Evolutionary conservation across 2,888 invertebrate genomes (phyloP).

Genomic region (Lymantria dispar): DNA sequence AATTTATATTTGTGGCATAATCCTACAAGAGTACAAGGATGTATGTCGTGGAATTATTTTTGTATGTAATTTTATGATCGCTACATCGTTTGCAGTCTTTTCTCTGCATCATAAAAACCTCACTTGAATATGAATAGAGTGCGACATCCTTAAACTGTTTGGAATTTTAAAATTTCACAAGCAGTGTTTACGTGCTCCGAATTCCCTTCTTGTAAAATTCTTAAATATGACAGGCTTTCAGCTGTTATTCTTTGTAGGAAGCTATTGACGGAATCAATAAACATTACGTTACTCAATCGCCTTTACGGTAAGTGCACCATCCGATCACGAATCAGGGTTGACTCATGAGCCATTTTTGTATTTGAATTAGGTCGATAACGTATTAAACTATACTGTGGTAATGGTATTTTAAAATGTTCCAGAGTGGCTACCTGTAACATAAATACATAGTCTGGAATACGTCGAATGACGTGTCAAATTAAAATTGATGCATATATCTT

Average conservation of each 20-base stretch:
- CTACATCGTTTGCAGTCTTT: slow-evolving; percentile 54
- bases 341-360: slow-evolving; percentile 60
- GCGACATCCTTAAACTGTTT: slow-evolving; percentile 49
- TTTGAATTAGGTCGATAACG: slow-evolving; percentile 54
- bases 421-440: slow-evolving; percentile 15
- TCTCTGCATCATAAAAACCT: slow-evolving; percentile 53
- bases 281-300: slow-evolving; percentile 53
- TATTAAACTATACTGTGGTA: slow-evolving; percentile 48
- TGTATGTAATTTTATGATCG: slow-evolving; percentile 72
- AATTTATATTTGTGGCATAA: not conserved
- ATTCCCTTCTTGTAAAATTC: slow-evolving; percentile 31
- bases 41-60: slow-evolving; percentile 46
- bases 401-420: slow-evolving; percentile 36
- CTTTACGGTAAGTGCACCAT: slow-evolving; percentile 56
- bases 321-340: slow-evolving; percentile 50
- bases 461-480: slow-evolving; percentile 23
- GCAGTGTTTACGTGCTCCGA: slow-evolving; percentile 52
- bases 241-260: slow-evolving; percentile 41
- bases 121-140: slow-evolving; percentile 54
- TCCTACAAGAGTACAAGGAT: not conserved
- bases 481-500: slow-evolving; percentile 28
- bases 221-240: slow-evolving; percentile 36
- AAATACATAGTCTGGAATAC: slow-evolving; percentile 17
- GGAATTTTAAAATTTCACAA: slow-evolving; percentile 65
- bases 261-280: slow-evolving; percentile 60